Percentiles rank a stretch among this genome's conserved stretches.
Conservation (phyloP, 2,888 invertebrate species). For the Lacanobia oleracea region DNA sequence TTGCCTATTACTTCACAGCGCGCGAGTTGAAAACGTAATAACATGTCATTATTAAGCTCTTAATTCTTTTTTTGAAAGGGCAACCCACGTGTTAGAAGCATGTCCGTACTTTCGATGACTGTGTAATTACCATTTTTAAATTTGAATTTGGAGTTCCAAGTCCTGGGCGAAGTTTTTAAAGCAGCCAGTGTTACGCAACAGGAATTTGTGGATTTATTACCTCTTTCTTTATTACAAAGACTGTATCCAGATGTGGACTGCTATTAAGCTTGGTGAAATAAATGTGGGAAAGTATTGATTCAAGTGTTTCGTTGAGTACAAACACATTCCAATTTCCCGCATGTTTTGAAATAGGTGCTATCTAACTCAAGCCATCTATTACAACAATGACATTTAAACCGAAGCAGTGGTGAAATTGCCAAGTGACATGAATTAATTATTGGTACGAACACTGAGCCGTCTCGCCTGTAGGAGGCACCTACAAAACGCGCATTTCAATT, state of each 20-base stretch:
- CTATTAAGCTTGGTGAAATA: slow-evolving; percentile 11
- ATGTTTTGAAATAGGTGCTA: slow-evolving; percentile 34
- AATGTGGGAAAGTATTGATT: slow-evolving; percentile 31
- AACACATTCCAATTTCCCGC: slow-evolving; percentile 34
- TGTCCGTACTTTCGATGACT: slow-evolving; percentile 52
- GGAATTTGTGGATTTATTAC: slow-evolving; percentile 36
- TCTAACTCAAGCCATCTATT: slow-evolving; percentile 23
- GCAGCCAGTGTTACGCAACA: slow-evolving; percentile 43
- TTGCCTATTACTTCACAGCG: slow-evolving; percentile 69
- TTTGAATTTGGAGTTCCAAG: slow-evolving; percentile 41
- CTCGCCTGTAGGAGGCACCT: slow-evolving; percentile 15
- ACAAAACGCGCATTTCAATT: slow-evolving; percentile 47
- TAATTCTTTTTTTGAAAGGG: slow-evolving; percentile 63
- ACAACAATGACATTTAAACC: slow-evolving; percentile 40
- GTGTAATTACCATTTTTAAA: slow-evolving; percentile 45
- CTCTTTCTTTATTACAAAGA: slow-evolving; percentile 10
- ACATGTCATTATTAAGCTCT: slow-evolving; percentile 78
- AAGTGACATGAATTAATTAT: slow-evolving; percentile 46
- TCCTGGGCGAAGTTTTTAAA: slow-evolving; percentile 10
- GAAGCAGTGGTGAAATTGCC: slow-evolving; percentile 29
- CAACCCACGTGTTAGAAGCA: slow-evolving; percentile 46
- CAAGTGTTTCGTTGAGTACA: slow-evolving; percentile 24
- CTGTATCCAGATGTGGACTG: slow-evolving; percentile 1
- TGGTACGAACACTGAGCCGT: slow-evolving; percentile 37
- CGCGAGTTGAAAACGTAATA: slow-evolving; percentile 77